Evolutionary conservation across 2,797 vertebrate genomes (phyloP).

Genomic region (Sebastes diaconus): DNA sequence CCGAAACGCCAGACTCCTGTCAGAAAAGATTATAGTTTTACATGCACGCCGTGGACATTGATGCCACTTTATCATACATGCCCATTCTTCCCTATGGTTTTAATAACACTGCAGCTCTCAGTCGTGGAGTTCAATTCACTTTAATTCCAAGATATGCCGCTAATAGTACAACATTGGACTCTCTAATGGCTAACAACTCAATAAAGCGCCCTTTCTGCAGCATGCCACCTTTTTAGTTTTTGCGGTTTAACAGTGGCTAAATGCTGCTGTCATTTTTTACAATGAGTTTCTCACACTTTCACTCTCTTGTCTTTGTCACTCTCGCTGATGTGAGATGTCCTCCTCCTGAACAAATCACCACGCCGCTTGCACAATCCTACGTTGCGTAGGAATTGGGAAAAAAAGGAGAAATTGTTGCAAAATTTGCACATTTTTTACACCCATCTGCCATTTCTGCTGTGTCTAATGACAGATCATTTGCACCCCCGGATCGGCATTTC

Average conservation of each 20-base stretch:
- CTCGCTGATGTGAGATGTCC: slow-evolving; percentile 57
- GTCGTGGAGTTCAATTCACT: slow-evolving; percentile 2
- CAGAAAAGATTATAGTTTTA: slow-evolving; percentile 61
- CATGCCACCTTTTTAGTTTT: neutral
- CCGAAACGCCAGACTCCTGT: slow-evolving; percentile 44
- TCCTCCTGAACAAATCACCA: slow-evolving; percentile 25
- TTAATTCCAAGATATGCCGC: slow-evolving; percentile 2
- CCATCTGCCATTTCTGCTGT: slow-evolving; percentile 9
- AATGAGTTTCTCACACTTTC: slow-evolving; percentile 48
- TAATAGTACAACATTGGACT: neutral
- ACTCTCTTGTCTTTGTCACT: slow-evolving; percentile 39
- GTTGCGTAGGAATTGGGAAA: neutral
- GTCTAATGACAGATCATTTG: slow-evolving; percentile 9
- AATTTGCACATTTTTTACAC: slow-evolving; percentile 4
- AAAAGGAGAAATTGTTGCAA: neutral
- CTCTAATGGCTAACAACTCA: slow-evolving; percentile 8
- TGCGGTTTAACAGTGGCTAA: slow-evolving; percentile 55
- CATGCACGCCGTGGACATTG: slow-evolving; percentile 33
- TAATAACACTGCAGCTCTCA: neutral
- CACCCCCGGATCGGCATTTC: neutral
- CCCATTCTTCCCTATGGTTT: slow-evolving; percentile 19
- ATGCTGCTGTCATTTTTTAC: slow-evolving; percentile 63
- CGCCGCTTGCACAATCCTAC: neutral
- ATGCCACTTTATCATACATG: slow-evolving; percentile 37
- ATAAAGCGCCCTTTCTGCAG: slow-evolving; percentile 7